Percentiles rank a stretch among this genome's conserved stretches.
Evolutionary conservation across 2,888 invertebrate species (phyloP).

Genomic region (Drosophila fungiperda): DNA sequence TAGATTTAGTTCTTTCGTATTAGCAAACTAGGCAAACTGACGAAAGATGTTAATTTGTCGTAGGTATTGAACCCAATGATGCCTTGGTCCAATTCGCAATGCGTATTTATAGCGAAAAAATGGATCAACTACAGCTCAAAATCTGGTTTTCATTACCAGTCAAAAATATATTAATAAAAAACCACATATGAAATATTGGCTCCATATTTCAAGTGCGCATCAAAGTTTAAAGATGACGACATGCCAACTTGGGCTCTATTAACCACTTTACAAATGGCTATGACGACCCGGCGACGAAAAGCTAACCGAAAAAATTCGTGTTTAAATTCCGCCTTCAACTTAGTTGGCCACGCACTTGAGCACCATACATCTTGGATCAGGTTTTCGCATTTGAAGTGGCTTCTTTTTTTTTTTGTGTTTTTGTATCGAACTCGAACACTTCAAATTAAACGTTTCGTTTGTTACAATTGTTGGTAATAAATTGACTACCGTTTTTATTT

Average conservation of each 20-base stretch:
- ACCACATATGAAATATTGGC: slow-evolving; percentile 20
- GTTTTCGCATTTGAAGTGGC: slow-evolving; percentile 62
- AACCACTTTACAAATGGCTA: slow-evolving; percentile 64
- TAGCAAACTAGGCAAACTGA: slow-evolving; percentile 51
- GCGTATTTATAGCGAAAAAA: slow-evolving; percentile 75
- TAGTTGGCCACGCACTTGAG: slow-evolving; percentile 53
- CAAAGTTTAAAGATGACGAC: slow-evolving; percentile 48
- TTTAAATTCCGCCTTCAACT: slow-evolving; percentile 60
- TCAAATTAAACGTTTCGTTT: slow-evolving; percentile 13
- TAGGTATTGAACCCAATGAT: slow-evolving; percentile 81
- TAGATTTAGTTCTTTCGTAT: slow-evolving; percentile 37
- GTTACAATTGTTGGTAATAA: slow-evolving; percentile 31
- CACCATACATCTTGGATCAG: slow-evolving; percentile 65
- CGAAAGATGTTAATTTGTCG: slow-evolving; percentile 66
- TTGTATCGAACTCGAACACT: slow-evolving; percentile 6
- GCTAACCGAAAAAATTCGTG: slow-evolving; percentile 15
- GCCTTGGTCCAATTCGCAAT: slow-evolving; percentile 53
- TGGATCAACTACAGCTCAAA: slow-evolving; percentile 24
- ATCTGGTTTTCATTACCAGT: slow-evolving; percentile 58
- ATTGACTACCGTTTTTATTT: slow-evolving; percentile 44
- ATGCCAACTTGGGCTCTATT: slow-evolving; percentile 52
- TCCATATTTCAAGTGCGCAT: slow-evolving; percentile 53
- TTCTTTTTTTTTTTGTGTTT: slow-evolving; percentile 3
- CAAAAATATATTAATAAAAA: slow-evolving; percentile 20
- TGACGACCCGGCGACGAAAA: slow-evolving; percentile 33